A percentile compares a stretch with the other conserved stretches of the same genome.
Evolutionary conservation across 2,888 invertebrate genomes (phyloP).

Genomic region (Disparrhopalites patrizii): DNA sequence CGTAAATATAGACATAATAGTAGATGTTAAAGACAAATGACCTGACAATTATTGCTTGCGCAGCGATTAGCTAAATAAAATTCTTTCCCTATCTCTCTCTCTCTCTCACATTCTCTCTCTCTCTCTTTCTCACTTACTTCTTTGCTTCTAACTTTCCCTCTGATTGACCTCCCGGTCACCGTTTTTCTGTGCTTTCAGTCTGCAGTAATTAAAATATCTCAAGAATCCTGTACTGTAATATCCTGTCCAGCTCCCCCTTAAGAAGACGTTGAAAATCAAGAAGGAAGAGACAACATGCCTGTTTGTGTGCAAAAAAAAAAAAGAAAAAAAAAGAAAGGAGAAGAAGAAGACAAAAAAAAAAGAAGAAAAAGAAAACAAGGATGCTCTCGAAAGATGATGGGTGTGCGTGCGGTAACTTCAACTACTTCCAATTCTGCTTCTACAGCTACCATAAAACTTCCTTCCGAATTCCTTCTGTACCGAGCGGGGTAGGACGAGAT

Average conservation of each 20-base stretch:
- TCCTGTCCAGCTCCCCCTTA: slow-evolving; percentile 29
- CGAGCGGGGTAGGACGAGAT: too few relatives aligned
- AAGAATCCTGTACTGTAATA: slow-evolving; percentile 30
- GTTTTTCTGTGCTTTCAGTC: slow-evolving; percentile 29
- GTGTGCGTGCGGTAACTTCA: neutral
- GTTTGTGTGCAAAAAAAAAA: neutral
- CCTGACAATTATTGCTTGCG: too few relatives aligned
- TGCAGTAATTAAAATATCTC: slow-evolving; percentile 36
- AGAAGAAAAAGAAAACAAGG: too few relatives aligned
- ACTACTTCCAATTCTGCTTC: neutral
- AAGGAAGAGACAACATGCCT: neutral
- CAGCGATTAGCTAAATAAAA: neutral
- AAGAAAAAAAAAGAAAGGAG: too few relatives aligned
- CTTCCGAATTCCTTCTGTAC: neutral
- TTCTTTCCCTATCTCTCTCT: neutral
- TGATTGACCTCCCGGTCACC: slow-evolving; percentile 25
- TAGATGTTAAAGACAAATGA: too few relatives aligned
- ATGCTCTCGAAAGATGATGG: too few relatives aligned
- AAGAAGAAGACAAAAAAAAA: too few relatives aligned
- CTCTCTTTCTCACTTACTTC: neutral
- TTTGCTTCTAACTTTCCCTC: slow-evolving; percentile 25
- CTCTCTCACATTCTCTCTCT: neutral
- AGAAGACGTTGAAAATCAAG: slow-evolving; percentile 23
- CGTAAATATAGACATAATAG: too few relatives aligned
- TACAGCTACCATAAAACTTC: neutral